Conservation (phyloP, 2,113 vertebrate genomes). For the Odocoileus hemionus region DNA sequence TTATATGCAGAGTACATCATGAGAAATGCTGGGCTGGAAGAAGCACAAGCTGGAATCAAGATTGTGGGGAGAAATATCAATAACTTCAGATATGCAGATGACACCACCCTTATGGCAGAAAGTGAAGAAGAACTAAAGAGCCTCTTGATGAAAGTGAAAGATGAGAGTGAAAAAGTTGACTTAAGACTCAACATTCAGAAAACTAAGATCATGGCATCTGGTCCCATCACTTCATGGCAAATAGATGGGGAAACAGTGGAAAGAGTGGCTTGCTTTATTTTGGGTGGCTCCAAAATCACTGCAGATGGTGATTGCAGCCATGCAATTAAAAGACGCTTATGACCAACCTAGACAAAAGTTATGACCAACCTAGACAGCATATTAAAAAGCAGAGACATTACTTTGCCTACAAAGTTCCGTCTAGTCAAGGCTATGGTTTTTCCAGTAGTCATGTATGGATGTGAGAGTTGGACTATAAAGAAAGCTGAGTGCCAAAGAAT, state of each 20-base stretch:
- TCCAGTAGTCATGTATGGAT: neutral
- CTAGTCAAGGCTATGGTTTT: neutral
- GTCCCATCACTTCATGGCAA: neutral
- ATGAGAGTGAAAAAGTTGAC: neutral
- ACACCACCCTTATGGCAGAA: neutral
- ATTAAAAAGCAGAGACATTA: neutral
- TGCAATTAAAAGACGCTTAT: neutral
- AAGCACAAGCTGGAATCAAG: neutral
- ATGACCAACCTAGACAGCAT: neutral
- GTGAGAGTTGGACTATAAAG: neutral
- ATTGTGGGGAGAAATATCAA: neutral
- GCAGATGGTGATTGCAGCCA: neutral
- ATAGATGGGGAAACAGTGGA: neutral
- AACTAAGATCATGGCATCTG: neutral
- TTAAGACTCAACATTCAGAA: neutral
- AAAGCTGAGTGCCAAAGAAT: neutral
- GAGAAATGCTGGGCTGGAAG: neutral
- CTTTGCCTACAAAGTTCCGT: neutral
- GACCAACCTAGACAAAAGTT: neutral
- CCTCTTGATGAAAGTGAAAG: neutral
- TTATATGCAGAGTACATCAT: neutral
- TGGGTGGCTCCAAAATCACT: neutral
- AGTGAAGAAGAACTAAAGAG: neutral
- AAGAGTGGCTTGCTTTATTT: neutral
- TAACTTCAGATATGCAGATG: neutral